Base-by-base conservation (phyloP, 2,888 invertebrate genomes). In the Ichneumoninae sp. region DNA sequence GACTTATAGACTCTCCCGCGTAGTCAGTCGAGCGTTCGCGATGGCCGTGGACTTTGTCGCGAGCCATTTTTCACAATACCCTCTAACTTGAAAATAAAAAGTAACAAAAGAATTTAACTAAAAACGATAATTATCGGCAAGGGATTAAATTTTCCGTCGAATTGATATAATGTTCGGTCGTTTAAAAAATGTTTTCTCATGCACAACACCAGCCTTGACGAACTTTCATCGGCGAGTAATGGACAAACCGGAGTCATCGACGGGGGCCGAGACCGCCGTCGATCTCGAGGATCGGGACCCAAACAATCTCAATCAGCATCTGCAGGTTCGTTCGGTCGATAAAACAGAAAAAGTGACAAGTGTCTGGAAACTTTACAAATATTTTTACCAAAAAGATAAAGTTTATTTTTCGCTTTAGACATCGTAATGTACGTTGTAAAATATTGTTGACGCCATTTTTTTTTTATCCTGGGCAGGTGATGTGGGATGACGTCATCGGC, bases 251-350 rank as follows among this genome's bases (percentile, higher is more conserved):
- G 92, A 89, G 63, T 93, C 93, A 50, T 92, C 93, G 54, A 89
- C 89, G 87, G 95, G 94, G 40, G 94, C 90, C 57, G 94, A 92
- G 74, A 93, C 94, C 57, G 92, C 92, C 6, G 94, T 94, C 63
- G 95, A 95, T 73, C 93, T 96, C 83, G 96, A 96, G 89, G 96
- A 96, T 89, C 93, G 97, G 85, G 97, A 97, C 90, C 97, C 97
- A 0, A 96, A 96, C 89, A 95, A 94, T 84, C 92, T 97, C 85
- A 97, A 96, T 90, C 95, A 95, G 83, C 96, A 97, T 92, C 94
- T 97, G 70, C 96, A 96, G 95, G 97, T 96, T 93, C 90, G 88
- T 85, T 36, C 40, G 40, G 60, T 33, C 0, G 0, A 54, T 47
- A 30, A 66, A 65, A 36, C 66, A 22, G 40, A 77, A 86, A 83